phyloP scores from a whole-genome alignment of 2,797 vertebrate genomes.

The Anguilla obscura region DNA sequence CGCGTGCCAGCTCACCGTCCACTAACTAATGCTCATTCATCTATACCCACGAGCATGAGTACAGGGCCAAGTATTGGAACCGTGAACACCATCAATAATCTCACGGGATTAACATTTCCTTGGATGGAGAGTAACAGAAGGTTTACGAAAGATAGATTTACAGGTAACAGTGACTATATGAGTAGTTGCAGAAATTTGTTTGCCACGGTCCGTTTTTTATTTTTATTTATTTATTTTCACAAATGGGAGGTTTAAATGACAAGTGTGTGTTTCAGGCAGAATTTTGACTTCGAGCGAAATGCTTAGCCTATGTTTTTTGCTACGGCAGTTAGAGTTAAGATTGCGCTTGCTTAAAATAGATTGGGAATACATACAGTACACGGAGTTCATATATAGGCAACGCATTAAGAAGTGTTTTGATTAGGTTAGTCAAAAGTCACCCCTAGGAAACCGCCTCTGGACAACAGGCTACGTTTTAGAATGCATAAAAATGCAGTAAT shows the following conservation, averaged over 20 bases:
- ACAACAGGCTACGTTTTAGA: background rate
- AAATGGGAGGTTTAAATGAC: background rate
- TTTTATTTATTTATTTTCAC: background rate
- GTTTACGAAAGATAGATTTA: slow-evolving; percentile 96
- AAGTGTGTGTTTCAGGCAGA: background rate
- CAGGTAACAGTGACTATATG: slow-evolving; percentile 74
- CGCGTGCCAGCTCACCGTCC: slow-evolving; percentile 93
- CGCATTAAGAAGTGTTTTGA: background rate
- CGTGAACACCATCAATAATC: slow-evolving; percentile 78
- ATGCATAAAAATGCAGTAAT: background rate
- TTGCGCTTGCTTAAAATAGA: background rate
- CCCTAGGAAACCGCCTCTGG: too few relatives aligned
- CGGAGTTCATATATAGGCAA: background rate
- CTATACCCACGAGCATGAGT: slow-evolving; percentile 67
- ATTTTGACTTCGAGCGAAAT: background rate
- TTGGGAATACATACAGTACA: background rate
- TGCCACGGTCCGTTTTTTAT: background rate
- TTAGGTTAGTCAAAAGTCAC: background rate
- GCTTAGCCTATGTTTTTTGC: background rate
- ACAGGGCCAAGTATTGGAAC: slow-evolving; percentile 64
- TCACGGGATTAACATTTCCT: slow-evolving; percentile 88
- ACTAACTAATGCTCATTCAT: slow-evolving; percentile 73
- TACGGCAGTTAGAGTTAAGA: background rate
- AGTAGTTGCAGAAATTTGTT: background rate
- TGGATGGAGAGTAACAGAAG: slow-evolving; percentile 99